Evolutionary conservation across 1,140 invertebrate species (phyloP), one percentile per base, ranked within the genome.

Genomic region (Heliothis subflexa): DNA sequence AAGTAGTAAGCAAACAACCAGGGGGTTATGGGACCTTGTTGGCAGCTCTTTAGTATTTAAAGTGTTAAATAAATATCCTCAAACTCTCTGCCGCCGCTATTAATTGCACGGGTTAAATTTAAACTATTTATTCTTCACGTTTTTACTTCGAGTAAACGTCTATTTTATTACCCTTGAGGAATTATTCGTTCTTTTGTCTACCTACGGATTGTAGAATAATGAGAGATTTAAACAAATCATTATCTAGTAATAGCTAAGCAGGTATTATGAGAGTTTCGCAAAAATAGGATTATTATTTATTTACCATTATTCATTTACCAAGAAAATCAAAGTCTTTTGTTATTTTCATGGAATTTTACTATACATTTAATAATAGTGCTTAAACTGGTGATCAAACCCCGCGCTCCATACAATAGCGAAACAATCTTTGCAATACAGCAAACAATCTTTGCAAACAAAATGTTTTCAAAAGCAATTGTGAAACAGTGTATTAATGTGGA

Each of bases 41-140:
- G 16, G 14, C 59, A 21, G 62, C 62, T 47, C 62, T 49, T 66
- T 66, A 47, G 40, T 66, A 66, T 47, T 66, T 47, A 66, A 66
- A 66, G 62, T 66, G 62, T 47, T 66, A 16, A 66, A 66, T 47
- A 66, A 66, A 66, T 47, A 66, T 16, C 13, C 40, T 66, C 62
- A 66, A 66, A 66, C 16, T 47, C 40, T 66, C 62, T 18, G 45
- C 62, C 62, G 40, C 2, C 33, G 33, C 33, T 7, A 66, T 66
- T 66, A 66, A 66, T 66, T 66, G 40, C 40, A 47, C 40, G 62
- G 62, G 12, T 47, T 47, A 40, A 47, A 47, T 47, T 12, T 40
- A 12, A 66, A 40, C 16, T 47, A 33, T 66, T 66, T 47, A 47
- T 47, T 66, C 11, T 49, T 66, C 13, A 47, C 40, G 13, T 66